These are phyloP conservation scores for Paracentrotus lividus DNA, from an alignment of 53 echinoderm and acorn worm genomes.

Conservation along the genomic window DNA sequence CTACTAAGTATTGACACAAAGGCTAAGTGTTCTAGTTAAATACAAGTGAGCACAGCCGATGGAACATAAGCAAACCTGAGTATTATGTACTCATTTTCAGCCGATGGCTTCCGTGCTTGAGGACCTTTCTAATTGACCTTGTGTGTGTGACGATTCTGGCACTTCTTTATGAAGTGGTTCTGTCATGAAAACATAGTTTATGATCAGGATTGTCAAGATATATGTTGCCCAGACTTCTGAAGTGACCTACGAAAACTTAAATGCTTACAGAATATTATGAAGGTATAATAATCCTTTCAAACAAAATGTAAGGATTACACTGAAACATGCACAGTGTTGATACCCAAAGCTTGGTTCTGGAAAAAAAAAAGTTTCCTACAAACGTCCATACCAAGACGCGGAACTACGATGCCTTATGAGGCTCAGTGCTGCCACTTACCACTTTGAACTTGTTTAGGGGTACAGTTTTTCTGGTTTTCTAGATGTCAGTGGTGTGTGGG, in stretches of 20 bases:
- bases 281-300: too few relatives aligned
- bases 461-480: too few relatives aligned
- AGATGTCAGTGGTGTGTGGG: too few relatives aligned
- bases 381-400: too few relatives aligned
- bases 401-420: too few relatives aligned
- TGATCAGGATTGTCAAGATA: background rate
- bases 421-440: too few relatives aligned
- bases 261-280: too few relatives aligned
- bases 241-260: background rate
- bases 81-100: constrained; percentile 22
- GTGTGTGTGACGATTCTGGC: constrained; percentile 5
- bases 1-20: constrained; percentile 64
- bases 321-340: too few relatives aligned
- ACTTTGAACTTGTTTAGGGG: too few relatives aligned
- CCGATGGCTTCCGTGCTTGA: constrained; percentile 15
- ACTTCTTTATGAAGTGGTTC: background rate
- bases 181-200: background rate
- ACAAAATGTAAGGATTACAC: too few relatives aligned
- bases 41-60: constrained; percentile 32
- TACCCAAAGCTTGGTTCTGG: too few relatives aligned
- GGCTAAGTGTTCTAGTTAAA: constrained; percentile 68
- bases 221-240: background rate
- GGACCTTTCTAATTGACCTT: constrained; percentile 27
- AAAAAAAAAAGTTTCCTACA: too few relatives aligned
- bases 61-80: constrained; percentile 58